These are phyloP conservation scores for Solenopsis invicta DNA, from an alignment of 1,140 invertebrate genomes.

Conservation along the genomic window DNA sequence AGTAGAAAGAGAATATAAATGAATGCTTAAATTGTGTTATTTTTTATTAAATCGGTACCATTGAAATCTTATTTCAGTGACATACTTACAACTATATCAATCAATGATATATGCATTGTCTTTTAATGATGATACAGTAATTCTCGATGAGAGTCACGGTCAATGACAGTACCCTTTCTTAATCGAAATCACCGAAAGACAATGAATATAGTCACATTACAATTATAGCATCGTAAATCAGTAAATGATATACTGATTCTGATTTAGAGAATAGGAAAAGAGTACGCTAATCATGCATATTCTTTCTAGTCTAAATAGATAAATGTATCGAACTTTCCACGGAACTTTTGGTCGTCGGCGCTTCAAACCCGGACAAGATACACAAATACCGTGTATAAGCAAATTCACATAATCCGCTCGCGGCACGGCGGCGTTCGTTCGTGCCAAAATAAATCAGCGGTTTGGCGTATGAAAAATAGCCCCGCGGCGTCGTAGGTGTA, in stretches of 20 bases:
- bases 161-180: no score
- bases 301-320: conserved; percentile 22
- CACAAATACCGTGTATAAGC: conserved; percentile 43
- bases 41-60: no score
- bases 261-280: neutral
- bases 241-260: no score
- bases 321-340: conserved; percentile 11
- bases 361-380: conserved; percentile 26
- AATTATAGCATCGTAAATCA: no score
- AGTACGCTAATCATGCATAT: conserved; percentile 25
- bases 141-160: no score
- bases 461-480: conserved; percentile 74
- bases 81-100: no score
- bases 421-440: conserved; percentile 64
- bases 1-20: conserved; percentile 30
- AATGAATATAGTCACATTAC: no score
- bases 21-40: neutral
- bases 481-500: conserved; percentile 70
- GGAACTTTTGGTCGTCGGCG: conserved; percentile 8
- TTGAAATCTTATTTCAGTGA: no score
- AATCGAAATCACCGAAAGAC: no score
- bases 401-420: conserved; percentile 66
- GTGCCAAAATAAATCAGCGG: conserved; percentile 75
- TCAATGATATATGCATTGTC: no score
- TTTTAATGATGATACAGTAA: no score